phyloP scores from a whole-genome alignment of 1,140 invertebrate species.

The Drosophila serrata region DNA sequence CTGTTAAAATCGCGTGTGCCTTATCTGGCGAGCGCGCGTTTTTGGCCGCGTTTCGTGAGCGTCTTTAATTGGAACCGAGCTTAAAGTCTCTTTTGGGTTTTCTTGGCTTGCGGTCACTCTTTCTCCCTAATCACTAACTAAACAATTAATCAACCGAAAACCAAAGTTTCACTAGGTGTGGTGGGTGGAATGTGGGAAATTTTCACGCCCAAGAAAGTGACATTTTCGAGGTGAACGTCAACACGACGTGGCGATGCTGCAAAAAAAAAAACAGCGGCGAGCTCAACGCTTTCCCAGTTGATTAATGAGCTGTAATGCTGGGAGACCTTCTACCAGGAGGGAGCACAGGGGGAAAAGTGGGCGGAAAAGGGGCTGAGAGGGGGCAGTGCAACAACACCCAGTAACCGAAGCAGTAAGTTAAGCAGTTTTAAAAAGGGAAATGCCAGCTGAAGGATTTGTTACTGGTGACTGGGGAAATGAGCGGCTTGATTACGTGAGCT shows the following conservation, averaged over 20 bases:
- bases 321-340: slow-evolving; percentile 30
- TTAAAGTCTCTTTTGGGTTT: slow-evolving; percentile 19
- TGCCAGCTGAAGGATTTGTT: slow-evolving; percentile 56
- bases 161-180: slow-evolving; percentile 46
- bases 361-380: neutral
- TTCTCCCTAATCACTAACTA: slow-evolving; percentile 61
- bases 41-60: slow-evolving; percentile 27
- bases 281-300: slow-evolving; percentile 50
- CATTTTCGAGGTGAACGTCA: slow-evolving; percentile 70
- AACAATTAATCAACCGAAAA: slow-evolving; percentile 79
- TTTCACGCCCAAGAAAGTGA: slow-evolving; percentile 67
- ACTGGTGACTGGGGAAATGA: slow-evolving; percentile 54
- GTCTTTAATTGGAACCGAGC: slow-evolving; percentile 42
- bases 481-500: slow-evolving; percentile 48
- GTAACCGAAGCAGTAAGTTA: slow-evolving; percentile 52
- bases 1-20: slow-evolving; percentile 39
- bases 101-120: slow-evolving; percentile 13
- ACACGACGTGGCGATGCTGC: slow-evolving; percentile 44
- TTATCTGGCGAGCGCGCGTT: slow-evolving; percentile 31
- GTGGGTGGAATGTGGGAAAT: slow-evolving; percentile 15
- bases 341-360: neutral
- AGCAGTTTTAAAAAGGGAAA: slow-evolving; percentile 55
- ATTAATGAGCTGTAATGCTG: slow-evolving; percentile 74
- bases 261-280: slow-evolving; percentile 23
- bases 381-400: slow-evolving; percentile 17